Base-by-base conservation (phyloP, 2,888 invertebrate species). In the Cheilosia impressa region DNA sequence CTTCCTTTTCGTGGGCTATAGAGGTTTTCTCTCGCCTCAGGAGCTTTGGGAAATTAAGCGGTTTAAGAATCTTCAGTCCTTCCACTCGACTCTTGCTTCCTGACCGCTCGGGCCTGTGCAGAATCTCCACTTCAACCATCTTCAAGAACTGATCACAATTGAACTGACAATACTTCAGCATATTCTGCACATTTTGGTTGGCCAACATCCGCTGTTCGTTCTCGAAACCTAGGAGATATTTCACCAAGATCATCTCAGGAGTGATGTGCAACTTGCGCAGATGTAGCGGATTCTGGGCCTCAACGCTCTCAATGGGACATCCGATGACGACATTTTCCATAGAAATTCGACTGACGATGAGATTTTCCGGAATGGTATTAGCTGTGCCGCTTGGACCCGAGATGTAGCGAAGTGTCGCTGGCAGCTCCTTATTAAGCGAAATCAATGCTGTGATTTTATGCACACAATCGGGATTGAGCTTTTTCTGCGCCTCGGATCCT, bases 1-100 rank as follows among this genome's bases (percentile, higher is more conserved):
- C 94, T 90, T 95, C 95, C 53, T 94, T 94, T 88, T 94, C 95
- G 81, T 94, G 92, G 0, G 92, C 92, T 76, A 92, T 91, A 34
- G 90, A 89, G 45, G 91, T 92, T 72, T 92, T 92, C 84, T 92
- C 92, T 24, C 92, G 91, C 9, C 92, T 88, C 85, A 92, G 78
- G 43, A 92, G 78, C 82, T 91, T 92, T 13, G 92, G 91, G 27
- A 92, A 89, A 83, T 92, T 90, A 50, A 92, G 57, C 0, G 92
- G 92, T 89, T 94, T 94, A 87, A 94, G 92, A 81, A 93, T 94
- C 75, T 94, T 93, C 71, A 94, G 92, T 47, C 94, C 94, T 77
- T 94, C 94, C 1, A 93, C 93, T 92, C 91, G 89, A 41, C 90
- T 90, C 57, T 91, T 96, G 94, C 91, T 91, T 6, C 89, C 89